phyloP scores from a whole-genome alignment of 2,113 vertebrate species.

The Peromyscus polionotus region DNA sequence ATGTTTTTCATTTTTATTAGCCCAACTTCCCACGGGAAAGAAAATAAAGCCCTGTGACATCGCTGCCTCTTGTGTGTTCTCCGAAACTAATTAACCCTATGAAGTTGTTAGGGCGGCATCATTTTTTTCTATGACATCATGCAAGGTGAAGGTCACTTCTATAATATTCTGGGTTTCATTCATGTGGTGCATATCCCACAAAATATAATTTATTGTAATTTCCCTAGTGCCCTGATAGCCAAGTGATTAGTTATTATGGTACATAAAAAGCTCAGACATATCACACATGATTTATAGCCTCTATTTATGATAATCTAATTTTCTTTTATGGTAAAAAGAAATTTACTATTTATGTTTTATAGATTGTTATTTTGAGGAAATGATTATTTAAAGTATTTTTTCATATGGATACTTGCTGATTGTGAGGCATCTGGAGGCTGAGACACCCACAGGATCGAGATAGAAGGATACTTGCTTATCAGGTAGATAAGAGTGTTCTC shows the following conservation, averaged over 20 bases:
- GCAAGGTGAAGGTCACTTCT: slow-evolving; percentile 77
- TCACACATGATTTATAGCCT: slow-evolving; percentile 72
- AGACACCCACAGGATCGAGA: neutral
- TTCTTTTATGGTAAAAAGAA: slow-evolving; percentile 81
- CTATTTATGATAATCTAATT: slow-evolving; percentile 80
- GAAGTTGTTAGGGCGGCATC: slow-evolving; percentile 74
- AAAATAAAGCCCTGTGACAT: slow-evolving; percentile 71
- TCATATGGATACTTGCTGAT: slow-evolving; percentile 56
- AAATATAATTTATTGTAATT: slow-evolving; percentile 80
- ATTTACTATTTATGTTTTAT: slow-evolving; percentile 78
- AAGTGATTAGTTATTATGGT: slow-evolving; percentile 80
- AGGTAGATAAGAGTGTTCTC: too few relatives aligned
- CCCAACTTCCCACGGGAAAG: slow-evolving; percentile 81
- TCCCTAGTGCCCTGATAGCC: slow-evolving; percentile 71
- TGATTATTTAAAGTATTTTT: slow-evolving; percentile 64
- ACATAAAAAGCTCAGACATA: slow-evolving; percentile 76
- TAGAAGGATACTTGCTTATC: neutral
- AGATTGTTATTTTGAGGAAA: slow-evolving; percentile 80
- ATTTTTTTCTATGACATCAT: slow-evolving; percentile 81
- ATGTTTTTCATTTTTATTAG: slow-evolving; percentile 84
- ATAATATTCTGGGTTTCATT: slow-evolving; percentile 74
- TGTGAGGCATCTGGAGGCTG: slow-evolving; percentile 2
- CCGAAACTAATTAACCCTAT: slow-evolving; percentile 75
- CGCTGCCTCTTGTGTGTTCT: slow-evolving; percentile 70
- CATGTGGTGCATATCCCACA: slow-evolving; percentile 68